Conservation (phyloP, 2,113 vertebrate genomes). For the Hyperoodon ampullatus region DNA sequence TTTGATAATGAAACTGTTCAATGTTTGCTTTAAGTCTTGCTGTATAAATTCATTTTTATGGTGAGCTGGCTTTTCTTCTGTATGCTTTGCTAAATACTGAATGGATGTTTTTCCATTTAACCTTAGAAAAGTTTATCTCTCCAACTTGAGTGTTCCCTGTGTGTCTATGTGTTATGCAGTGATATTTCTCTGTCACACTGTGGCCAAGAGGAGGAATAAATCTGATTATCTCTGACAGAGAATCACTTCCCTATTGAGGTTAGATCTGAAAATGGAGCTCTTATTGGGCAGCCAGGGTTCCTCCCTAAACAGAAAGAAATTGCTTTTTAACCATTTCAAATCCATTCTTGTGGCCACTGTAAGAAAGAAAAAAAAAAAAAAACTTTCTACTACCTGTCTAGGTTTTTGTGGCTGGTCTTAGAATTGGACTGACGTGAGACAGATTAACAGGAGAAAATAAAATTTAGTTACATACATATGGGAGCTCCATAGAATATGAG, state of each 20-base stretch:
- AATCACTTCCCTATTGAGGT: conserved; percentile 28
- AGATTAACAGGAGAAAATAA: background rate
- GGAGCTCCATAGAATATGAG: background rate
- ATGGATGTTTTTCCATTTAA: conserved; percentile 31
- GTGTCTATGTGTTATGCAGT: background rate
- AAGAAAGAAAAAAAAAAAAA: background rate
- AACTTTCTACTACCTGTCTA: background rate
- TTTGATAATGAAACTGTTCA: background rate
- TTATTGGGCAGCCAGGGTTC: background rate
- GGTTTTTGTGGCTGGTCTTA: background rate
- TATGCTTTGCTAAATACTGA: conserved; percentile 39
- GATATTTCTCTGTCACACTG: conserved; percentile 43
- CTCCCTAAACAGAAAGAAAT: background rate
- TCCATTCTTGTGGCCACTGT: background rate
- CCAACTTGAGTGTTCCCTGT: background rate
- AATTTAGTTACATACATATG: background rate
- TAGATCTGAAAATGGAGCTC: conserved; percentile 52
- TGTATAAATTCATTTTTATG: background rate
- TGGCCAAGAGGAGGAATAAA: conserved; percentile 24
- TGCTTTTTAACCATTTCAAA: background rate
- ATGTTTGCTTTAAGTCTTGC: background rate
- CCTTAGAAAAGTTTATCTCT: conserved; percentile 42
- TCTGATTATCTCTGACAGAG: conserved; percentile 57
- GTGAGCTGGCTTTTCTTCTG: background rate
- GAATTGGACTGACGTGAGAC: background rate